Evolutionary conservation across 2,888 invertebrate genomes (phyloP).

Genomic region (Mythimna impura): DNA sequence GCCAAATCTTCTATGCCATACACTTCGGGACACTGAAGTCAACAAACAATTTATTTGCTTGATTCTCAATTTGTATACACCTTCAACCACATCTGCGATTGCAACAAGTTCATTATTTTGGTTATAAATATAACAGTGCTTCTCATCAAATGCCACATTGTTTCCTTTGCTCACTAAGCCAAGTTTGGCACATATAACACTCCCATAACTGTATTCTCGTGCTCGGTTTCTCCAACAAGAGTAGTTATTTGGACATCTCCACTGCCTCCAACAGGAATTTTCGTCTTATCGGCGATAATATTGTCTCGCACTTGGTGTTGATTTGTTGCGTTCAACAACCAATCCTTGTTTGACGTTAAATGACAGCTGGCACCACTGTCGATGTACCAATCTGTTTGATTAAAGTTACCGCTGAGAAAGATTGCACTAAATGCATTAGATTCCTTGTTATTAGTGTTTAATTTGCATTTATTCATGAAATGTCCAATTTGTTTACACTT

Average conservation of each 20-base stretch:
- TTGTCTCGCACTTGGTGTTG: constrained; percentile 22
- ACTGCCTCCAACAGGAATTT: background rate
- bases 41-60: too few relatives aligned
- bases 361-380: constrained; percentile 31
- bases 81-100: background rate
- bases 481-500: background rate
- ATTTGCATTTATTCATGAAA: constrained; percentile 1
- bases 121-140: background rate
- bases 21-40: too few relatives aligned
- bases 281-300: constrained; percentile 31
- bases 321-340: constrained; percentile 5
- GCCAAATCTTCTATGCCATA: background rate
- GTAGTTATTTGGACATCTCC: background rate
- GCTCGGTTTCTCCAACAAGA: background rate
- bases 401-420: constrained; percentile 33
- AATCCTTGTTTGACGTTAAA: constrained; percentile 11
- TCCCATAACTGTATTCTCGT: background rate
- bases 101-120: background rate
- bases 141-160: background rate
- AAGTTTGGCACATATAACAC: background rate
- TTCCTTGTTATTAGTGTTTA: background rate
- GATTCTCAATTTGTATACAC: background rate
- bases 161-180: background rate
- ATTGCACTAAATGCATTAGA: constrained; percentile 56
- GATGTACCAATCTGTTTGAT: constrained; percentile 28